Evolutionary conservation across 2,797 vertebrate genomes (phyloP).

Genomic region (Danio albolineatus): DNA sequence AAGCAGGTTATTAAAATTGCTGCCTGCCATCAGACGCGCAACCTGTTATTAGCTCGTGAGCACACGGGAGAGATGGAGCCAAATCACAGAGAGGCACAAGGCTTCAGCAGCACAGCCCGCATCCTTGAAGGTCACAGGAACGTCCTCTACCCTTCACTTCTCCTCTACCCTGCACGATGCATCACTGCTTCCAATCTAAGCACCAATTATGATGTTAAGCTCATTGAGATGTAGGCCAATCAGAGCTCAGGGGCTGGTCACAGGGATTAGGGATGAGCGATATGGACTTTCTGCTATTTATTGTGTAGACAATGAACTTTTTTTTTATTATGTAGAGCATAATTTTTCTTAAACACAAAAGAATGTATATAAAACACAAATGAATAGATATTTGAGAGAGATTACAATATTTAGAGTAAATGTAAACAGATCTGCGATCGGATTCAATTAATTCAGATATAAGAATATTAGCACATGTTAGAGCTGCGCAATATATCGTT

Average conservation of each 20-base stretch:
- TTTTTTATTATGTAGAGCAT: no score
- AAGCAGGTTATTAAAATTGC: conserved; percentile 66
- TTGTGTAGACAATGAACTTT: no score
- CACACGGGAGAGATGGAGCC: conserved; percentile 58
- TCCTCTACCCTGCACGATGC: conserved; percentile 64
- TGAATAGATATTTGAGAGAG: no score
- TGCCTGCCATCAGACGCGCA: conserved; percentile 57
- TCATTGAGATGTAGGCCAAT: conserved; percentile 68
- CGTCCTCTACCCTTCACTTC: conserved; percentile 57
- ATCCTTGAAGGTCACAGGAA: conserved; percentile 74
- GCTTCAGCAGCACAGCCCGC: conserved; percentile 65
- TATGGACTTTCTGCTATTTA: no score
- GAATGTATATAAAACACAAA: no score
- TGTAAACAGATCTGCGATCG: no score
- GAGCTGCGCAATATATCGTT: no score
- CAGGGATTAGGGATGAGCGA: background rate
- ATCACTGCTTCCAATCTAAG: conserved; percentile 69
- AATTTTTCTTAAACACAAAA: no score
- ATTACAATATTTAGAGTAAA: no score
- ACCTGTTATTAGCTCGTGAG: conserved; percentile 57
- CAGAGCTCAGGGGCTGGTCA: conserved; percentile 43
- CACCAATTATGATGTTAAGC: conserved; percentile 73
- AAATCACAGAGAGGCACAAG: conserved; percentile 54
- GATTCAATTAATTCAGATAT: no score
- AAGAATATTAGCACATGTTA: no score